Evolutionary conservation across 2,888 invertebrate genomes (phyloP).

Genomic region (Cinara cedri): DNA sequence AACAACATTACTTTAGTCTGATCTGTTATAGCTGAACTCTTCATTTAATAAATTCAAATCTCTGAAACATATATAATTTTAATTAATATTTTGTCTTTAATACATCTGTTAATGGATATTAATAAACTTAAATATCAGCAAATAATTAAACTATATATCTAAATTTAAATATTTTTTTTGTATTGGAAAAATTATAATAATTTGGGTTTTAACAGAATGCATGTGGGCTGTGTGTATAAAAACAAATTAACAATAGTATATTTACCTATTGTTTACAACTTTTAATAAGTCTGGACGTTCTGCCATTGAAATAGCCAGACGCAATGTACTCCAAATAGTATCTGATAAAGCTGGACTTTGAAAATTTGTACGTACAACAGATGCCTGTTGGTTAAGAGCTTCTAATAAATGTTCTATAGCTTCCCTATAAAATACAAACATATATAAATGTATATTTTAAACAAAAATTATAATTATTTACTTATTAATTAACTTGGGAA

Average conservation of each 20-base stretch:
- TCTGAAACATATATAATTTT: slow-evolving; percentile 46
- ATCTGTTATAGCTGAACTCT: slow-evolving; percentile 41
- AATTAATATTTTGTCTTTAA: background rate
- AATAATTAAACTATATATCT: background rate
- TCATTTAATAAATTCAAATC: slow-evolving; percentile 56
- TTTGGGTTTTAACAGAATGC: background rate
- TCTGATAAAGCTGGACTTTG: slow-evolving; percentile 73
- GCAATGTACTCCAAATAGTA: slow-evolving; percentile 91
- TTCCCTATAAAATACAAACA: slow-evolving; percentile 68
- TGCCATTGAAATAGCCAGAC: slow-evolving; percentile 80
- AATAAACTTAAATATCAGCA: too few species aligned
- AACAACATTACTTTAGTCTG: slow-evolving; percentile 14
- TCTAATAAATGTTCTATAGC: slow-evolving; percentile 94
- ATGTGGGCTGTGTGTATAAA: background rate
- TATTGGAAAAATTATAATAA: too few species aligned
- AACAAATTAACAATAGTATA: background rate
- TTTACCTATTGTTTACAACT: slow-evolving; percentile 67
- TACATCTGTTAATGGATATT: too few species aligned
- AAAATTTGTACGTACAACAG: slow-evolving; percentile 69
- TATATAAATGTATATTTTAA: background rate
- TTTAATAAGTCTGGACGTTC: slow-evolving; percentile 67
- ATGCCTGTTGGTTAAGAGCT: slow-evolving; percentile 90
- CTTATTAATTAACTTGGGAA: too few species aligned
- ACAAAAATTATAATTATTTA: background rate
- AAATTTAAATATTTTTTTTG: too few species aligned